Percentiles rank a stretch among this genome's conserved stretches.
Evolutionary conservation across 2,113 vertebrate species (phyloP).

Genomic region (Vulpes ferrilata): DNA sequence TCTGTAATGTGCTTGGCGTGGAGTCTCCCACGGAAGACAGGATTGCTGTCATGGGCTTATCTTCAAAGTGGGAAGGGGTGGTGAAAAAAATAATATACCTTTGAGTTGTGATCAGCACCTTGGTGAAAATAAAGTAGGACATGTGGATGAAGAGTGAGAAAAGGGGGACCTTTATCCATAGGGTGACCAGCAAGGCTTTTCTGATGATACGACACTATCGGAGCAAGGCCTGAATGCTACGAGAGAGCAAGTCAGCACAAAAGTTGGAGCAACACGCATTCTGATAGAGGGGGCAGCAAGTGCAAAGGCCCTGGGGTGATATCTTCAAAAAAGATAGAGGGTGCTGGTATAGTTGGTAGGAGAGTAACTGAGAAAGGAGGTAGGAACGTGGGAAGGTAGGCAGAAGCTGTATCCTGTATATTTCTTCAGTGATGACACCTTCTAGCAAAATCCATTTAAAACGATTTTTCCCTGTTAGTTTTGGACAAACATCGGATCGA

Average conservation of each 20-base stretch:
- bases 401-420: accelerated
- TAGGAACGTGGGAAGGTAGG: background rate
- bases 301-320: background rate
- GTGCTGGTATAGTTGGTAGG: accelerated
- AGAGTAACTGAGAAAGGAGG: background rate
- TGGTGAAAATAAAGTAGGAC: background rate
- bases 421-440: background rate
- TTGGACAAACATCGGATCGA: background rate
- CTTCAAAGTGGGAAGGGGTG: background rate
- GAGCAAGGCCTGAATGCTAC: background rate
- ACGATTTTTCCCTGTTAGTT: accelerated
- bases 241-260: background rate
- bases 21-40: background rate
- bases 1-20: accelerated
- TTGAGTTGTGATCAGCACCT: background rate
- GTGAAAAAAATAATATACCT: background rate
- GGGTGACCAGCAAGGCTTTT: background rate
- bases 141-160: no score
- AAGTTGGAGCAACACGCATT: background rate
- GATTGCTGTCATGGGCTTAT: accelerated
- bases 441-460: background rate
- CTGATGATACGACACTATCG: background rate
- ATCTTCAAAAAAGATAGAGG: background rate
- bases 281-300: background rate
- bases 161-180: no score